Evolutionary conservation across 2,888 invertebrate species (phyloP).

Genomic region (Drosophila mimica): DNA sequence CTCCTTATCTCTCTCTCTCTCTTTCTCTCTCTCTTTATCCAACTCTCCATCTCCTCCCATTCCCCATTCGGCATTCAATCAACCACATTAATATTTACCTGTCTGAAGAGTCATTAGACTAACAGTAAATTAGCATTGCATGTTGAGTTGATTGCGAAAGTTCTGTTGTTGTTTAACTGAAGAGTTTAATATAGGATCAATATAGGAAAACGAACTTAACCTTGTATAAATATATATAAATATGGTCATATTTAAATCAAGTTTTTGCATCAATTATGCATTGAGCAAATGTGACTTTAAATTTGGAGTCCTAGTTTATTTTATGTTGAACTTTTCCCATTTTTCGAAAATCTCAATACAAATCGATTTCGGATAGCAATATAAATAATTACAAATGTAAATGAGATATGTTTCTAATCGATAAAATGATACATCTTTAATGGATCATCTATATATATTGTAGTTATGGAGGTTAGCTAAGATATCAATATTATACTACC

Average conservation of each 20-base stretch:
- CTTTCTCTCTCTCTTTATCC: not conserved
- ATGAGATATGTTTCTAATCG: not conserved
- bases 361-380: not conserved
- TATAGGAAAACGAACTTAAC: not conserved
- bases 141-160: slow-evolving; percentile 18
- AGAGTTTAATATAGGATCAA: not conserved
- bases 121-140: slow-evolving; percentile 17
- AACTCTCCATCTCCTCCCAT: not conserved
- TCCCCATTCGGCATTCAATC: not conserved
- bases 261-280: not conserved
- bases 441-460: no score
- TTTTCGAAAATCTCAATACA: no score
- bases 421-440: no score
- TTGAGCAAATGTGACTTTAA: not conserved
- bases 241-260: not conserved
- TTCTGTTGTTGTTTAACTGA: slow-evolving; percentile 13
- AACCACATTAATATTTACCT: slow-evolving; percentile 2
- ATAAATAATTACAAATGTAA: not conserved
- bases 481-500: no score
- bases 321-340: not conserved
- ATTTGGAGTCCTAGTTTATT: not conserved
- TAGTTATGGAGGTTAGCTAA: no score
- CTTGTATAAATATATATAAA: not conserved
- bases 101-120: slow-evolving; percentile 6
- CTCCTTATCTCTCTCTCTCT: slow-evolving; percentile 6